Base-by-base conservation (phyloP, 2,888 invertebrate species). In the Bibio marci region DNA sequence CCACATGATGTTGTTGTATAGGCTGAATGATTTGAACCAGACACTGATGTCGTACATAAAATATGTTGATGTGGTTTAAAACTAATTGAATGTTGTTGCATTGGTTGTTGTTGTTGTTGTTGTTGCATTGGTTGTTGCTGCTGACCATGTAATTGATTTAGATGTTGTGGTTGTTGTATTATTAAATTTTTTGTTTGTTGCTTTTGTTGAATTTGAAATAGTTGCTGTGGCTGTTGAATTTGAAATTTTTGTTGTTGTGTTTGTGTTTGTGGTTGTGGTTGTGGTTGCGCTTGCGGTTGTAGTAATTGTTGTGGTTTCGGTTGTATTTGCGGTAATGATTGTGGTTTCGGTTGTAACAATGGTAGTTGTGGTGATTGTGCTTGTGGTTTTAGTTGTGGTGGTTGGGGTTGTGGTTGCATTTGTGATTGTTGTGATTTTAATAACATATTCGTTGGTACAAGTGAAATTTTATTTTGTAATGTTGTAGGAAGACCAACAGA, bases 361-460 rank as follows among this genome's bases (percentile, higher is more conserved):
- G 22, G 22, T 22, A 22, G 22, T 22, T 6, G 8, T 22, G 8
- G 8, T 22, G 22, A 22, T 6, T 22, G 8, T 43, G 39, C 52
- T 53, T 36, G 40, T 8, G 42, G 37, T 31, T 32, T 35, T 25
- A 26, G 22, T 37, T 42, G 43, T 22, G 42, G 38, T 34, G 41
- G 40, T 26, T 36, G 41, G 3, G 54, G 53, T 31, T 30, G 40
- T 22, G 22, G 22, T 22, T 6, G 22, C 8, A 22, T 6, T 8
- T 4, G 8, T 22, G 22, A 22, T 22, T 4, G 22, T 22, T 4
- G 22, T 22, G 22, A n/a, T n/a, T 62, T 59, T 46, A 62, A 52
- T 1, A 62, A 50, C 26, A 62, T 57, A 43, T 61, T 62, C 1
- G 62, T 59, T 19, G 62, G 62, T n/a, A 62, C 61, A 31, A 62